Percentiles rank a stretch among this genome's conserved stretches.
These are phyloP conservation scores for Athalia circularis DNA, from an alignment of 2,888 invertebrate genomes.

Conservation along the genomic window DNA sequence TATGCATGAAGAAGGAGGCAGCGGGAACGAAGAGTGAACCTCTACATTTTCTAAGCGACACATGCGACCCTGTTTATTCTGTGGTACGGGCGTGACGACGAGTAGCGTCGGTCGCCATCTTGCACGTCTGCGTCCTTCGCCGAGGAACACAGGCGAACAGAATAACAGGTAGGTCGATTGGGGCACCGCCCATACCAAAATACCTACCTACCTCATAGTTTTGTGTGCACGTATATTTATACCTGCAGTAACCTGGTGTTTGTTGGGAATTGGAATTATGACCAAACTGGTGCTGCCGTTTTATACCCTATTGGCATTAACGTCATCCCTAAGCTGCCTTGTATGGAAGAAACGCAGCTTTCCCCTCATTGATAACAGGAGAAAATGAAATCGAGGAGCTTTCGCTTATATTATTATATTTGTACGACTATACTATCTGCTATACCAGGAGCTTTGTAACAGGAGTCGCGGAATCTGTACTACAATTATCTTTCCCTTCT, in stretches of 20 bases:
- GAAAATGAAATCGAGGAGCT: constrained; percentile 16
- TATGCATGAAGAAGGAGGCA: not conserved
- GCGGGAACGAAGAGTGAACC: constrained; percentile 1
- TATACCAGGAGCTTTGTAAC: not conserved
- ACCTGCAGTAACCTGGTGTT: too few relatives aligned
- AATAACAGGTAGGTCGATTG: constrained; percentile 34
- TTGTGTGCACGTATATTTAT: too few relatives aligned
- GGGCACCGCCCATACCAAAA: constrained; percentile 6
- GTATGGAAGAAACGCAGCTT: constrained; percentile 69
- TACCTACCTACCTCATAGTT: too few relatives aligned
- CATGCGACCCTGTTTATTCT: constrained; percentile 43
- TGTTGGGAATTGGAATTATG: not conserved
- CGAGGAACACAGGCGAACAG: constrained; percentile 67
- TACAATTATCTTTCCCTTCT: too few relatives aligned
- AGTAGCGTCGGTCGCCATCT: constrained; percentile 66
- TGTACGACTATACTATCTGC: constrained; percentile 5
- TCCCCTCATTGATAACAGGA: not conserved
- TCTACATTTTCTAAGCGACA: not conserved
- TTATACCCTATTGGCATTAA: not conserved
- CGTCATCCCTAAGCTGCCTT: constrained; percentile 57
- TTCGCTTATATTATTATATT: too few relatives aligned
- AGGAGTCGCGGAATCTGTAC: not conserved
- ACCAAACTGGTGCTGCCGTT: constrained; percentile 43
- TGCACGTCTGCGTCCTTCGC: constrained; percentile 73
- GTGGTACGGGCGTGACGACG: constrained; percentile 45